Base-by-base conservation (phyloP, 2,113 vertebrate species). In the Dolichallabes microphthalmus region DNA sequence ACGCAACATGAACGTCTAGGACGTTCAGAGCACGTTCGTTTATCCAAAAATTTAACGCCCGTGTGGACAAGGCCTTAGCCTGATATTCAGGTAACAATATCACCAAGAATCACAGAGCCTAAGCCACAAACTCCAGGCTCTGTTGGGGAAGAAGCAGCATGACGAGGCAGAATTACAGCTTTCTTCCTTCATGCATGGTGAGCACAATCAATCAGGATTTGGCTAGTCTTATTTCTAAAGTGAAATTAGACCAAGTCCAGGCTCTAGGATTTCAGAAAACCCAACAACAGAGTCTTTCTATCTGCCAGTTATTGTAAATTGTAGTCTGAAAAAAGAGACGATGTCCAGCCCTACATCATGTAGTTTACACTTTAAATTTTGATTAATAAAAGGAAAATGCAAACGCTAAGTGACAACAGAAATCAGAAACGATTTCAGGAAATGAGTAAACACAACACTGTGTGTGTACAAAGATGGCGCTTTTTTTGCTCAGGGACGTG, bases 401-500 rank as follows among this genome's bases (percentile, higher is more conserved):
- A 13, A 74, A n/a, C 11, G 9, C 13, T n/a, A 50, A 20, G 9
- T 30, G 12, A 35, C 27, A 61, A 45, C 3, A 27, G 17, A 83
- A 63, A 61, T 22, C 57, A 58, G 39, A 45, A 25, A 73, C 50
- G 30, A 80, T 45, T 73, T 85, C 15, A 66, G 80, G 80, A 78
- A 82, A 79, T 45, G 55, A 80, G 30, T 80, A 79, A 73, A 88
- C 60, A 53, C 27, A 84, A 57, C 55, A 75, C 17, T 52, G 77
- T 35, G 58, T 75, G 78, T 78, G 25, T 27, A 82, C 32, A 76
- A 1, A 69, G 27, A 13, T 5, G 0, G 55, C 35, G 55, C 74
- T 75, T 63, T 30, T 30, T 68, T 45, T 82, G 69, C 66, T 76
- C 55, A 84, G 71, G 60, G 63, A 50, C 22, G 82, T 52, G 15